A percentile compares a stretch with the other conserved stretches of the same genome.
Evolutionary conservation across 2,888 invertebrate species (phyloP).

Genomic region (Tubulanus polymorphus): DNA sequence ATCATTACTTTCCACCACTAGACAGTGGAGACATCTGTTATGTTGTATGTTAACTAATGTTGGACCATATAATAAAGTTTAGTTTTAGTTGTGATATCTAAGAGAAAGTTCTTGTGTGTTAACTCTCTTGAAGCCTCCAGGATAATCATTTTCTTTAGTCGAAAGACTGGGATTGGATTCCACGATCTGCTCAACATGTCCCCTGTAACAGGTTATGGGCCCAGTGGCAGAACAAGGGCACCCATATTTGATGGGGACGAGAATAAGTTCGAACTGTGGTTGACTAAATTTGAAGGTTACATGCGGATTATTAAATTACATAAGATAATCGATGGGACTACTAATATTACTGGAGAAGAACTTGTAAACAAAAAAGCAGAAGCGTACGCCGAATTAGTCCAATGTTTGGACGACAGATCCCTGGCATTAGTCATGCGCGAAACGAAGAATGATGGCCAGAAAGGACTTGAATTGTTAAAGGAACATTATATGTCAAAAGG

Average conservation of each 20-base stretch:
- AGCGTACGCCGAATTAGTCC: constrained; percentile 21
- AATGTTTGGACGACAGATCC: constrained; percentile 21
- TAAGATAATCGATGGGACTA: not conserved
- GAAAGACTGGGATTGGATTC: no score
- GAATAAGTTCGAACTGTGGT: constrained; percentile 13
- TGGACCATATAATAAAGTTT: no score
- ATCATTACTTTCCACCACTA: no score
- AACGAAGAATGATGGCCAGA: constrained; percentile 21
- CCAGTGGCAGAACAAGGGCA: no score
- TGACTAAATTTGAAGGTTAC: constrained; percentile 12
- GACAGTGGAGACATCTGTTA: no score
- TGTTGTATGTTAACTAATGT: no score
- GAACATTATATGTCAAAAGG: constrained; percentile 17
- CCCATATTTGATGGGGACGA: constrained; percentile 17
- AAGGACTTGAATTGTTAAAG: constrained; percentile 18
- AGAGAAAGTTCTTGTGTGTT: no score
- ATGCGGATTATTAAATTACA: constrained; percentile 6
- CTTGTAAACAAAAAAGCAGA: constrained; percentile 19
- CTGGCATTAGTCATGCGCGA: constrained; percentile 21
- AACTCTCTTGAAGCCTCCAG: no score
- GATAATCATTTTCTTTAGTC: no score
- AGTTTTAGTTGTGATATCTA: no score
- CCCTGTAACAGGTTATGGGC: constrained; percentile 23
- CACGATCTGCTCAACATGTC: no score
- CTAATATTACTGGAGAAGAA: not conserved